phyloP scores from a whole-genome alignment of 2,797 vertebrate genomes.

The Cynodonichthys magdalenae region DNA sequence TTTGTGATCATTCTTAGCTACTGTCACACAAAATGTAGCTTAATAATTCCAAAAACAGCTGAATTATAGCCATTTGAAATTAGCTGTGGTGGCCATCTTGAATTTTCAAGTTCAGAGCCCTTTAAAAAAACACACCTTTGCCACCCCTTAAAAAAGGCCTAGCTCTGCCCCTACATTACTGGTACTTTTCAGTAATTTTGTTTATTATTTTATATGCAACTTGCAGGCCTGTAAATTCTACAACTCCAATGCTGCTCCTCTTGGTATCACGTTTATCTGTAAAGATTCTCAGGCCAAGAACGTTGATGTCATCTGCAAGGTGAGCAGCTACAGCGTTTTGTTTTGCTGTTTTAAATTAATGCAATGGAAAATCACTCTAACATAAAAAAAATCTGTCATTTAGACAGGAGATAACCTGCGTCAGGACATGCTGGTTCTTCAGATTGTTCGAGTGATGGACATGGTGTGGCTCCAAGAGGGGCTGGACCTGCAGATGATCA shows the following conservation, averaged over 20 bases:
- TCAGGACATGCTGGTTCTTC: constrained; percentile 95
- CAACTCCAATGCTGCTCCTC: constrained; percentile 90
- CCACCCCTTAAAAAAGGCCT: too few species aligned
- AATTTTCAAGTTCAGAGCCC: too few species aligned
- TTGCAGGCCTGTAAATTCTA: constrained; percentile 90
- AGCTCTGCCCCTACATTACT: neutral
- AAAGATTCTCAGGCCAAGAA: constrained; percentile 87
- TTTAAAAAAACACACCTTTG: too few species aligned
- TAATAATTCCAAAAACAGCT: too few species aligned
- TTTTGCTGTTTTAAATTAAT: neutral
- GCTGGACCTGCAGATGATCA: constrained; percentile 94
- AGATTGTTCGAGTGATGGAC: constrained; percentile 93
- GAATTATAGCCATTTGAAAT: too few species aligned
- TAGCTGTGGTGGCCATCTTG: too few species aligned
- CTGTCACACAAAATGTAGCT: too few species aligned
- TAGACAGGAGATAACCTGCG: constrained; percentile 93
- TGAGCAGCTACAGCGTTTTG: neutral
- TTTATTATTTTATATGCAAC: neutral
- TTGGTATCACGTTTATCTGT: constrained; percentile 90
- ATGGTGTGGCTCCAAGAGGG: constrained; percentile 92
- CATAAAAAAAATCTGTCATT: neutral
- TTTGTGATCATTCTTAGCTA: too few species aligned
- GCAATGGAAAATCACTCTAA: neutral
- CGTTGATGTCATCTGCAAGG: constrained; percentile 93
- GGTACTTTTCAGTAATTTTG: neutral